These are phyloP conservation scores for Ichneumoninae sp. DNA, from an alignment of 2,888 invertebrate species.

Conservation along the genomic window DNA sequence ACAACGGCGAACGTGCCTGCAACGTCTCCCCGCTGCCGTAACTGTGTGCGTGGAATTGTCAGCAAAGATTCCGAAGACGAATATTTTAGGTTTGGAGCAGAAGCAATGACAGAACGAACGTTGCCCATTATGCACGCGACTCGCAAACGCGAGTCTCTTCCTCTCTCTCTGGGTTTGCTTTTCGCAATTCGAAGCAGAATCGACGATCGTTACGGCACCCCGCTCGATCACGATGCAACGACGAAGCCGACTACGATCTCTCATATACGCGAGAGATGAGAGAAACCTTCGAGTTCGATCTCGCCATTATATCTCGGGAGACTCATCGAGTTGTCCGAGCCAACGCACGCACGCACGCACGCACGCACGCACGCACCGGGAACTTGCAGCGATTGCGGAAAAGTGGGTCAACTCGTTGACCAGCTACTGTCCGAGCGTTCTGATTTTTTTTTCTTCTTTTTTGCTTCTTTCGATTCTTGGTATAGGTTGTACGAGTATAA, in stretches of 20 bases:
- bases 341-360: conserved; percentile 30
- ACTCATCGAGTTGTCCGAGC: conserved; percentile 48
- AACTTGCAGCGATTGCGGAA: conserved; percentile 56
- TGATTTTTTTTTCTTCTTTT: conserved; percentile 30
- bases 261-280: neutral
- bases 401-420: conserved; percentile 63
- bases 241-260: conserved; percentile 21
- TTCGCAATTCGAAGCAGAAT: conserved; percentile 36
- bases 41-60: conserved; percentile 37
- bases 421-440: conserved; percentile 43
- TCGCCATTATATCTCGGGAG: conserved; percentile 48
- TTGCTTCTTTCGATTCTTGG: conserved; percentile 34
- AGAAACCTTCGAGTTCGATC: conserved; percentile 52
- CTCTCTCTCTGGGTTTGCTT: conserved; percentile 7
- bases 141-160: conserved; percentile 6
- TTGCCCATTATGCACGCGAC: conserved; percentile 47
- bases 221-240: conserved; percentile 15
- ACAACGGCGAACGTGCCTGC: conserved; percentile 7
- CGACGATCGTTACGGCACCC: conserved; percentile 36
- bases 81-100: conserved; percentile 27
- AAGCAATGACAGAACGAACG: conserved; percentile 4
- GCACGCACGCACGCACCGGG: conserved; percentile 54
- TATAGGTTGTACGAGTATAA: conserved; percentile 49
- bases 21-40: neutral
- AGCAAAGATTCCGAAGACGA: conserved; percentile 41